phyloP scores from a whole-genome alignment of 2,113 vertebrate species.

The Hydrochoerus hydrochaeris region DNA sequence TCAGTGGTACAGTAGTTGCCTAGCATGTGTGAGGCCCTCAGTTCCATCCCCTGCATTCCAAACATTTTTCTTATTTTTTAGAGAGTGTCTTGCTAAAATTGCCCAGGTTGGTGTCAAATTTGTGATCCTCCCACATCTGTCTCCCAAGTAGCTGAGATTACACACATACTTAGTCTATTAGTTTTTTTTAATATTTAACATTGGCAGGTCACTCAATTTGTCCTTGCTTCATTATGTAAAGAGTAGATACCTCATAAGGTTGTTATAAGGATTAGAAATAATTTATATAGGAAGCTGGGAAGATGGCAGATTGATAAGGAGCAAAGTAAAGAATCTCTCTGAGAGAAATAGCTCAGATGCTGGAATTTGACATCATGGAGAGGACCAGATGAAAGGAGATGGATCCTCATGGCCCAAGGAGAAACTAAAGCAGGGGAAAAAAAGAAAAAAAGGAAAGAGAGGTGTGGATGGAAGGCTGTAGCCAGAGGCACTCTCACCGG shows the following conservation, averaged over 20 bases:
- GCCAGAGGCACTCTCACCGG: too few relatives aligned
- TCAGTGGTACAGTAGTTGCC: not conserved
- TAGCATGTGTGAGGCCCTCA: not conserved
- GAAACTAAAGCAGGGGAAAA: too few relatives aligned
- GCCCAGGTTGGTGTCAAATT: not conserved
- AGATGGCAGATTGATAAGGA: too few relatives aligned
- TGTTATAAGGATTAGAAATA: slow-evolving; percentile 39
- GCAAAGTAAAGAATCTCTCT: too few relatives aligned
- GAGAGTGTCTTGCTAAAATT: not conserved
- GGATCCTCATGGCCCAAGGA: too few relatives aligned
- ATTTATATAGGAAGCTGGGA: not conserved
- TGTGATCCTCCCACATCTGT: not conserved
- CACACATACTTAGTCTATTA: not conserved
- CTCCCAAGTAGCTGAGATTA: not conserved
- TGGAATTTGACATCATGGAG: too few relatives aligned
- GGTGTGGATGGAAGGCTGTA: too few relatives aligned
- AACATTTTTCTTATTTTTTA: not conserved
- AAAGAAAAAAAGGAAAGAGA: too few relatives aligned
- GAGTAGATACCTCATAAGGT: not conserved
- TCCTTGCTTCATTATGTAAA: slow-evolving; percentile 43
- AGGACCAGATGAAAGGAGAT: too few relatives aligned
- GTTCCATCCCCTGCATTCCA: not conserved
- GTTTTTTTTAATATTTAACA: not conserved
- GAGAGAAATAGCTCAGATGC: too few relatives aligned
- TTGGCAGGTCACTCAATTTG: slow-evolving; percentile 19